Evolutionary conservation across 2,888 invertebrate genomes (phyloP).

Genomic region (Parnassius glacialis): DNA sequence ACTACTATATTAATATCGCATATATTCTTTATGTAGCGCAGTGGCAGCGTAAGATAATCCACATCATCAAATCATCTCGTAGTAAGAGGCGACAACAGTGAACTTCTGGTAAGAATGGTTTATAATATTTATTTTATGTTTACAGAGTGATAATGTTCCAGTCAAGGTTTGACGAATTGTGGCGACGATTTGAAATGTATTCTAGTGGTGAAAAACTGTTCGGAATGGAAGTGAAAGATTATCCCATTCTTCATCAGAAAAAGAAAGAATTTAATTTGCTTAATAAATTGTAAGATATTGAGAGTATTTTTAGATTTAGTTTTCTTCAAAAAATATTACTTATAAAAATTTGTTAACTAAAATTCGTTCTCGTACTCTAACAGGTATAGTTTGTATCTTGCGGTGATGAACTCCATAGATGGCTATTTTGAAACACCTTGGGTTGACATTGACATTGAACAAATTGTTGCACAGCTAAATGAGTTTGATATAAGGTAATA

Average conservation of each 20-base stretch:
- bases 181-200: constrained; percentile 90
- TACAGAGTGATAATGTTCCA: constrained; percentile 86
- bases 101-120: too few relatives aligned
- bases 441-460: constrained; percentile 91
- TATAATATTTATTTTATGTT: constrained; percentile 17
- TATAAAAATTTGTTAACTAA: background rate
- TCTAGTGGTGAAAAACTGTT: constrained; percentile 92
- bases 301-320: background rate
- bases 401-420: constrained; percentile 92
- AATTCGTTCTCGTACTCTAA: constrained; percentile 27
- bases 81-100: too few relatives aligned
- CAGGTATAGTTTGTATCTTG: constrained; percentile 84
- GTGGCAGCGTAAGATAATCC: too few relatives aligned
- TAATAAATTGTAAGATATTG: constrained; percentile 86
- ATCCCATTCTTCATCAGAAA: constrained; percentile 88
- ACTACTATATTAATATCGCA: too few relatives aligned
- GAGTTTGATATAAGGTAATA: constrained; percentile 90
- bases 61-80: too few relatives aligned
- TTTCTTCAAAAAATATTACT: background rate
- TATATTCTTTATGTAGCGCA: too few relatives aligned
- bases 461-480: constrained; percentile 87
- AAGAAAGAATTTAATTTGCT: constrained; percentile 92
- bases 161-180: constrained; percentile 90
- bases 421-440: constrained; percentile 93
- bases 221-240: constrained; percentile 90